Evolutionary conservation across 2,113 vertebrate genomes (phyloP).

Genomic region (Tenebrosternarchus preto): DNA sequence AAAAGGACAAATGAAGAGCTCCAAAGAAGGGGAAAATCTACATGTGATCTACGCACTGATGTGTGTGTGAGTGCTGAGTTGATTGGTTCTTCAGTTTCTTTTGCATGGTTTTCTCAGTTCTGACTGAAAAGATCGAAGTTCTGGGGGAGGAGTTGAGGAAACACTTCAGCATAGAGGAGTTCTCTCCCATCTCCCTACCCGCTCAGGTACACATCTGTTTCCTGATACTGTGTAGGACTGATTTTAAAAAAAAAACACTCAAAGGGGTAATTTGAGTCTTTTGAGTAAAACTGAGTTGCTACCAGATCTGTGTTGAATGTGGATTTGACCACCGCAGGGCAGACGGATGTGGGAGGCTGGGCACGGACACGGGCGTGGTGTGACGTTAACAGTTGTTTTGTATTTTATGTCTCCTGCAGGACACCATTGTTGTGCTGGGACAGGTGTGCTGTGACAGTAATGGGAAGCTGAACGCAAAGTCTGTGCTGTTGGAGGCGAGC

Average conservation of each 20-base stretch:
- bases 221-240: background rate
- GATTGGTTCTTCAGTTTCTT: background rate
- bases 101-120: constrained; percentile 62
- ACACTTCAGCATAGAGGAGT: constrained; percentile 83
- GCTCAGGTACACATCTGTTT: constrained; percentile 76
- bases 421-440: constrained; percentile 79
- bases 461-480: constrained; percentile 86
- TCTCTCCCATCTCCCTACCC: constrained; percentile 74
- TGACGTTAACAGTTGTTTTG: constrained; percentile 63
- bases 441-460: constrained; percentile 87
- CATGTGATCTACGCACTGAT: background rate
- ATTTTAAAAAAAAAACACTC: too few species aligned
- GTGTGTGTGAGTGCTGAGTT: background rate
- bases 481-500: constrained; percentile 83
- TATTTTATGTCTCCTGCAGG: constrained; percentile 65
- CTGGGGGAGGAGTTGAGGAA: constrained; percentile 77
- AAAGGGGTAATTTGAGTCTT: background rate
- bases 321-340: constrained; percentile 56
- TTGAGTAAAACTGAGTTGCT: background rate
- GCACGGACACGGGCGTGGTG: constrained; percentile 74
- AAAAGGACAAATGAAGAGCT: too few species aligned
- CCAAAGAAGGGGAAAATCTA: too few species aligned
- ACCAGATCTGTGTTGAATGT: background rate
- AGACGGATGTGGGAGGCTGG: constrained; percentile 71
- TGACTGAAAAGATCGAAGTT: constrained; percentile 83